Conservation (phyloP, 2,888 invertebrate genomes). For the Apantesis nais region DNA sequence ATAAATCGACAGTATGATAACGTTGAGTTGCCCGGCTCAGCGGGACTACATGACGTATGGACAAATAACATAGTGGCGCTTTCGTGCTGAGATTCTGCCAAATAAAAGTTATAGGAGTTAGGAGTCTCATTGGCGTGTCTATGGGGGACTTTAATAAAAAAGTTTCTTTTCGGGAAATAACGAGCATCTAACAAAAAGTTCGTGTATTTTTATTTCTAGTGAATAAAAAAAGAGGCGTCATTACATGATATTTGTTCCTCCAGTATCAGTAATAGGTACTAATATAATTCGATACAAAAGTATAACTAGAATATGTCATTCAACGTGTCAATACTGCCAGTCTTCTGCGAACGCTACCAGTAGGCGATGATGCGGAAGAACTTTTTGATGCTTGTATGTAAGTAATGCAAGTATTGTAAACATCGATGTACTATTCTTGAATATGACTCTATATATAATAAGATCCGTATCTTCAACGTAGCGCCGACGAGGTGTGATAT, state of each 20-base stretch:
- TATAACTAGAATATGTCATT: too few relatives aligned
- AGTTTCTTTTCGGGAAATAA: slow-evolving; percentile 11
- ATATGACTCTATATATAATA: too few relatives aligned
- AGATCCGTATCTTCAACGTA: too few relatives aligned
- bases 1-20: background rate
- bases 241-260: background rate
- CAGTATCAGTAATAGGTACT: background rate
- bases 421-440: too few relatives aligned
- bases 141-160: slow-evolving; percentile 16
- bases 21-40: background rate
- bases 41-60: background rate
- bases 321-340: too few relatives aligned
- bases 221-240: slow-evolving; percentile 1
- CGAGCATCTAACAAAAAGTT: slow-evolving; percentile 4
- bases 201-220: background rate
- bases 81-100: slow-evolving; percentile 6
- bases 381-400: too few relatives aligned
- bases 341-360: too few relatives aligned
- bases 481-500: too few relatives aligned
- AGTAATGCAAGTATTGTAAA: too few relatives aligned
- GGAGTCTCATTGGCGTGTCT: background rate
- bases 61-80: background rate
- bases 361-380: too few relatives aligned
- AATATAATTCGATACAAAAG: background rate
- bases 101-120: background rate